phyloP scores from a whole-genome alignment of 2,888 invertebrate genomes.

The Cephus runcator region DNA sequence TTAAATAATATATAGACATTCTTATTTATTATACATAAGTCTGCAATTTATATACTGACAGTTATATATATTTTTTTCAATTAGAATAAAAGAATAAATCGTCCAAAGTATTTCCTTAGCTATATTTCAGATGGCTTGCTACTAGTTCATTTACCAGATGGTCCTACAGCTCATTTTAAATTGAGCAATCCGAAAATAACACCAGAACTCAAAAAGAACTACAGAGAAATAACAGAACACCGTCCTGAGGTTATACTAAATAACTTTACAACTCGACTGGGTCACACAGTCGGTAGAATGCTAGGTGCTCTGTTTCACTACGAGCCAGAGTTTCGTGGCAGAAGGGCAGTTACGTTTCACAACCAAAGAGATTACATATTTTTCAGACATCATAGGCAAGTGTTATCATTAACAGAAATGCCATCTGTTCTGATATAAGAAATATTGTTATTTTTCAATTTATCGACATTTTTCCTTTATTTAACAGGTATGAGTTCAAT shows the following conservation, averaged over 20 bases:
- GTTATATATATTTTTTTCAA: not conserved
- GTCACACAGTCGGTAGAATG: slow-evolving; percentile 91
- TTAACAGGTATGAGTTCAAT: slow-evolving; percentile 85
- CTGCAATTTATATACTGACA: not conserved
- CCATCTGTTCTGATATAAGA: not conserved
- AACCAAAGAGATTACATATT: slow-evolving; percentile 99
- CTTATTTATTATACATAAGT: not conserved
- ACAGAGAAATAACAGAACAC: slow-evolving; percentile 85
- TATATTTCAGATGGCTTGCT: slow-evolving; percentile 80
- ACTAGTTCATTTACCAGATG: slow-evolving; percentile 93
- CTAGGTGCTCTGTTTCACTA: slow-evolving; percentile 94
- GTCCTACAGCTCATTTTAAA: slow-evolving; percentile 97
- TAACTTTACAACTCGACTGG: slow-evolving; percentile 95
- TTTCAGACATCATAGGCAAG: slow-evolving; percentile 93
- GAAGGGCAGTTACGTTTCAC: slow-evolving; percentile 96
- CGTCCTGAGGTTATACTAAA: slow-evolving; percentile 93
- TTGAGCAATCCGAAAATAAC: slow-evolving; percentile 92
- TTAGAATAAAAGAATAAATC: not conserved
- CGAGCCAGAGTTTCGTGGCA: slow-evolving; percentile 93
- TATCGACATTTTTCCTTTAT: slow-evolving; percentile 25
- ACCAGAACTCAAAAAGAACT: slow-evolving; percentile 81
- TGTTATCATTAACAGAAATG: slow-evolving; percentile 1
- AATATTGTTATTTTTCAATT: not conserved
- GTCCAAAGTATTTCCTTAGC: not conserved
- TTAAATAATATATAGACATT: not conserved